Evolutionary conservation across 2,797 vertebrate species (phyloP).

Genomic region (Pitangus sulphuratus): DNA sequence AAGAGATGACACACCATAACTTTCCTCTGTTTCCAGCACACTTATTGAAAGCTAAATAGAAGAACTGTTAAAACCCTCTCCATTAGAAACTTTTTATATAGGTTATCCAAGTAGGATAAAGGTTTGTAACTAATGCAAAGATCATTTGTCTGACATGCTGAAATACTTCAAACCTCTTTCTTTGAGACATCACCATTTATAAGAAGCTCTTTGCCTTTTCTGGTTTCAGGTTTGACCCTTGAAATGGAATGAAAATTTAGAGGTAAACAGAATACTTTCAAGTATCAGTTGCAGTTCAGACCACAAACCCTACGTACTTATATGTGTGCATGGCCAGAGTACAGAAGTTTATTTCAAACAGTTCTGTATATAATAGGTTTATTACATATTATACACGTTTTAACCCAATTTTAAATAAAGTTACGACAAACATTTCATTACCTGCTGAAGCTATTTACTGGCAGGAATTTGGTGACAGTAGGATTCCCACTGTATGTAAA

Average conservation of each 20-base stretch:
- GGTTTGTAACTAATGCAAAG: not conserved
- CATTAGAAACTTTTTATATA: not conserved
- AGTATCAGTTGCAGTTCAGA: not conserved
- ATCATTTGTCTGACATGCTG: not conserved
- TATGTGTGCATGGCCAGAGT: not conserved
- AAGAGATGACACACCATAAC: not conserved
- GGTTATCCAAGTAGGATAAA: not conserved
- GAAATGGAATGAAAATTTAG: not conserved
- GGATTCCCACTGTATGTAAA: conserved; percentile 80
- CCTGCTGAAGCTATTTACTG: conserved; percentile 80
- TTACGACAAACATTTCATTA: conserved; percentile 42
- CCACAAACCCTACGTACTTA: not conserved
- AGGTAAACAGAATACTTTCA: not conserved
- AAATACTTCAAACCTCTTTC: not conserved
- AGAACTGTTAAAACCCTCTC: not conserved
- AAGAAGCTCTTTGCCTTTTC: not conserved
- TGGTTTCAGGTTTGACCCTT: not conserved
- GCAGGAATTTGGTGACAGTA: conserved; percentile 72
- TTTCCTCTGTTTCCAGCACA: not conserved
- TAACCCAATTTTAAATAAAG: not conserved
- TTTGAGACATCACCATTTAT: not conserved
- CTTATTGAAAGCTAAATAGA: not conserved
- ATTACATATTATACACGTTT: not conserved
- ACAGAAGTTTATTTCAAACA: not conserved
- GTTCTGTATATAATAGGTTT: not conserved